Base-by-base conservation (phyloP, 1,140 invertebrate species). In the Bombus superbus region DNA sequence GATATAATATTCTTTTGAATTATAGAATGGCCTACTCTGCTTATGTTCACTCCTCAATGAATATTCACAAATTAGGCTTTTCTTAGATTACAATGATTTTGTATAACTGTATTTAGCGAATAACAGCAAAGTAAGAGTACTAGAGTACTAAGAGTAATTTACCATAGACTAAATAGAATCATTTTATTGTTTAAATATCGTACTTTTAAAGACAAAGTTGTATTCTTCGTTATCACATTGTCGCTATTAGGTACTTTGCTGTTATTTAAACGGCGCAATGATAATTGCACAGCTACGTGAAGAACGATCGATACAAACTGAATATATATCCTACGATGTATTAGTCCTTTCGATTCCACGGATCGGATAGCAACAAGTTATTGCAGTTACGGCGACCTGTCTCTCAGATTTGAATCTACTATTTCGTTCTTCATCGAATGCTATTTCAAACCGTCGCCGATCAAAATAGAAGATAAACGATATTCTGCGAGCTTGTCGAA, bases 401-500 rank as follows among this genome's bases (percentile, higher is more conserved):
- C 18, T 40, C 38, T 71, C 25, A 66, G 40, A 25, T 35, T 44
- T 18, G 40, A 66, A 25, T 64, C 40, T 44, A 66, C 28, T 40
- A 42, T 42, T 42, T 77, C 75, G 73, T 57, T 57, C 44, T 47
- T 25, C n/a, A 75, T 75, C 47, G 73, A 25, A 38, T 44, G 38
- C 57, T 62, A 77, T 64, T 62, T 64, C 76, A 38, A 77, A 38
- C 25, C 57, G 28, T 42, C 28, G 25, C 40, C 13, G 76, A 78
- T 78, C 40, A 40, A 66, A 78, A 38, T 47, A 47, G 59, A 44
- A 35, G 77, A 68, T 79, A 66, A 78, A 68, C 22, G 77, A 47
- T 40, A 62, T 79, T 66, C 42, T 35, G 25, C n/a, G 42, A 62
- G 32, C 18, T 53, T 53, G 47, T 44, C 40, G 38, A 64, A 77